phyloP scores from a whole-genome alignment of 2,113 vertebrate species.

The Neolamprologus sp. region DNA sequence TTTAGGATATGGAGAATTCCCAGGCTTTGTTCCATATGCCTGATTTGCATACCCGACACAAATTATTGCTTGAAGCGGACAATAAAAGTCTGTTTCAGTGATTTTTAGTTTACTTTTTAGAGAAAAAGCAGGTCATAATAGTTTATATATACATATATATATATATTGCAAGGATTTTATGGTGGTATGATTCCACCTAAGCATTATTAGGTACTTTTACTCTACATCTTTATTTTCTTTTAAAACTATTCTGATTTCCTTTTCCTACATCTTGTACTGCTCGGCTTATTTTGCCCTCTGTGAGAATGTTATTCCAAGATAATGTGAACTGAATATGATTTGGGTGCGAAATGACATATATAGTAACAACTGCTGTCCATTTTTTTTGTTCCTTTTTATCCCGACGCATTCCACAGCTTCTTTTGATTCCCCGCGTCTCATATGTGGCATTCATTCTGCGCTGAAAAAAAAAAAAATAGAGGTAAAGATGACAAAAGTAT shows the following conservation, averaged over 20 bases:
- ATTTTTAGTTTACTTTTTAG: background rate
- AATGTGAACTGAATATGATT: background rate
- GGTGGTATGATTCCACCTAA: background rate
- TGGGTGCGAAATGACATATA: background rate
- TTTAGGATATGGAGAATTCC: background rate
- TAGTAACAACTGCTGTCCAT: background rate
- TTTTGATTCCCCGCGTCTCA: constrained; percentile 17
- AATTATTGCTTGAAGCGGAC: background rate
- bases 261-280: background rate
- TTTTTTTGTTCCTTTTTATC: background rate
- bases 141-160: background rate
- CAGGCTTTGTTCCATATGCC: background rate
- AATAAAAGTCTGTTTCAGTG: background rate
- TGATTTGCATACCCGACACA: background rate
- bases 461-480: constrained; percentile 55
- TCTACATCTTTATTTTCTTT: background rate
- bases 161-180: background rate
- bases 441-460: constrained; percentile 17
- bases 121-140: background rate
- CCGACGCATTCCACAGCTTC: constrained; percentile 37
- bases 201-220: background rate
- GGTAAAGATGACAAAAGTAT: constrained; percentile 66
- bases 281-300: background rate
- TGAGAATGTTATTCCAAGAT: background rate
- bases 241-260: background rate